phyloP scores from a whole-genome alignment of 2,113 vertebrate genomes.

The Callospermophilus lateralis region DNA sequence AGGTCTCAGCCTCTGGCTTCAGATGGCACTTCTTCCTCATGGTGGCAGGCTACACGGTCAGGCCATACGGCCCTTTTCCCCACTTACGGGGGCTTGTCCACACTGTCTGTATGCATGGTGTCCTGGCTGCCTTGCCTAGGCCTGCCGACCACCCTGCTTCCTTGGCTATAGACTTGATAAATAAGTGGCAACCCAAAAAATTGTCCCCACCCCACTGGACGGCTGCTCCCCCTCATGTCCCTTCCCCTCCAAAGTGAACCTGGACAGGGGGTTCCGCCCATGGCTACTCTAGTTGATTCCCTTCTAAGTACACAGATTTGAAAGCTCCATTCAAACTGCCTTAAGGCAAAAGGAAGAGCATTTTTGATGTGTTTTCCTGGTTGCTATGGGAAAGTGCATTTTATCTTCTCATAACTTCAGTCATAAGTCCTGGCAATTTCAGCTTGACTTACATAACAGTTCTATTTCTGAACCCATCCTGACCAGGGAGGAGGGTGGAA shows the following conservation, averaged over 20 bases:
- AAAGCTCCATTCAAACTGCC: background rate
- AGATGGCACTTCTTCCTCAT: background rate
- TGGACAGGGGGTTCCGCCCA: background rate
- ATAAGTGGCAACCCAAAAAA: background rate
- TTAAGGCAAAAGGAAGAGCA: background rate
- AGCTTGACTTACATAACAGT: background rate
- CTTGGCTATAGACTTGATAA: background rate
- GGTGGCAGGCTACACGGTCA: background rate
- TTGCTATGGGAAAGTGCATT: background rate
- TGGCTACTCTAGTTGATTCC: no score
- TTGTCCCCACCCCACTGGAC: no score
- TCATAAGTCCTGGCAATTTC: background rate
- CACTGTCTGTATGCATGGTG: background rate
- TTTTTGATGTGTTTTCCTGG: background rate
- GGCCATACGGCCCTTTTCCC: background rate
- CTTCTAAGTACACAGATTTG: background rate
- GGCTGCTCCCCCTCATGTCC: background rate
- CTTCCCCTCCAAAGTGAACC: background rate
- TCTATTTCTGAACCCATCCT: background rate
- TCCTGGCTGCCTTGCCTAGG: no score
- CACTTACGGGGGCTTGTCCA: no score
- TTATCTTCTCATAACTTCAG: background rate
- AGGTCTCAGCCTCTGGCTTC: background rate
- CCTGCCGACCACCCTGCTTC: no score
- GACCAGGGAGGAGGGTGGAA: background rate